Percentiles rank a stretch among this genome's conserved stretches.
Conservation (phyloP, 2,113 vertebrate genomes). For the Blennius ocellaris region DNA sequence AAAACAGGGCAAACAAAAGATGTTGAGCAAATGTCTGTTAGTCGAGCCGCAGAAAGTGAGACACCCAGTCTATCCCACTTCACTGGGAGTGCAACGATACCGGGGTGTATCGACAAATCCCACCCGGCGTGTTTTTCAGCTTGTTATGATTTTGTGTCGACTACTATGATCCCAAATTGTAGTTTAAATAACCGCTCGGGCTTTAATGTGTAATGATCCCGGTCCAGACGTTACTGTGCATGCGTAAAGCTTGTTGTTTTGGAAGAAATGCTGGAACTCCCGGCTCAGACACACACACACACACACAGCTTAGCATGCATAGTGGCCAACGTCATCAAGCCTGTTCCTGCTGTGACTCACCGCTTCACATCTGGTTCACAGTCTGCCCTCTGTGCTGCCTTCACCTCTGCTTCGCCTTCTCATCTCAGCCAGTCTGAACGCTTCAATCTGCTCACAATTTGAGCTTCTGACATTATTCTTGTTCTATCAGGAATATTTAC, state of each 20-base stretch:
- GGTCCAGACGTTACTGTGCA: constrained; percentile 60
- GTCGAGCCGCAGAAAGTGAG: constrained; percentile 43
- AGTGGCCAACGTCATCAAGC: constrained; percentile 67
- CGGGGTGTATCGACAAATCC: background rate
- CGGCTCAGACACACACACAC: constrained; percentile 26
- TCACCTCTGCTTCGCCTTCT: constrained; percentile 39
- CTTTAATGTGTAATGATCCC: constrained; percentile 59
- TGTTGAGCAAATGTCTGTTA: constrained; percentile 63
- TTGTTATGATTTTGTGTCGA: constrained; percentile 16
- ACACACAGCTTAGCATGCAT: constrained; percentile 59
- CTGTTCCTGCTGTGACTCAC: constrained; percentile 71
- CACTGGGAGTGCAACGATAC: constrained; percentile 8
- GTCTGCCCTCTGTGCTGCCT: constrained; percentile 54
- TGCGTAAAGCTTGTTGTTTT: constrained; percentile 73
- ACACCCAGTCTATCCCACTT: constrained; percentile 21
- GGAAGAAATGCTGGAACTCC: constrained; percentile 69
- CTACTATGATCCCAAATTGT: constrained; percentile 12
- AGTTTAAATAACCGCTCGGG: constrained; percentile 23
- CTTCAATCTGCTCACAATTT: constrained; percentile 2
- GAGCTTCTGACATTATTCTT: background rate
- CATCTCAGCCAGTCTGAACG: constrained; percentile 16
- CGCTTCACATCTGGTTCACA: constrained; percentile 74
- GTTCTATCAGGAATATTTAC: background rate
- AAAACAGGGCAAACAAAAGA: constrained; percentile 76
- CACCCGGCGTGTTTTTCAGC: constrained; percentile 2